Percentiles rank a stretch among this genome's conserved stretches.
Evolutionary conservation across 30 jellyfish, hydroid and myxozoan genomes (phyloP).

Genomic region (Clytia hemisphaerica): DNA sequence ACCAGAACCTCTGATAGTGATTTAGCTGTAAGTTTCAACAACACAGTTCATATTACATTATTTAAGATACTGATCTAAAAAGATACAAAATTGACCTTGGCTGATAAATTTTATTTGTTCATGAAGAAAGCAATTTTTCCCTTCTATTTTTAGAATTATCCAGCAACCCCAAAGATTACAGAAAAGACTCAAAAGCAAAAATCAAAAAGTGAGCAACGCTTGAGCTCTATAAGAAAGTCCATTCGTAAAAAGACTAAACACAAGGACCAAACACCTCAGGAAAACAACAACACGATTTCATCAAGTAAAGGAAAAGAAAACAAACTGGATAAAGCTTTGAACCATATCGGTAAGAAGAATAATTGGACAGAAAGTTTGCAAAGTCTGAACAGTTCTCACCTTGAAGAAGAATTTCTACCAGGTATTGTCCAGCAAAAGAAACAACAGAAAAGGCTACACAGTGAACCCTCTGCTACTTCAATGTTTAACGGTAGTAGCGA

Average conservation of each 20-base stretch:
- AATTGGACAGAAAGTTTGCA: conserved; percentile 31
- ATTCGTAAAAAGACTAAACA: conserved; percentile 37
- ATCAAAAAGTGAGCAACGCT: conserved; percentile 51
- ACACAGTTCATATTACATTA: too few species aligned
- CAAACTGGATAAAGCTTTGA: background rate
- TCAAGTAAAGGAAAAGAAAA: conserved; percentile 18
- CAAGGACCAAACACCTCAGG: conserved; percentile 1
- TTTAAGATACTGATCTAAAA: too few species aligned
- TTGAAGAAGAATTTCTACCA: conserved; percentile 26
- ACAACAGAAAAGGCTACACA: conserved; percentile 15
- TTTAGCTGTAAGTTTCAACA: too few species aligned
- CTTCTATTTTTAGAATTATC: too few species aligned
- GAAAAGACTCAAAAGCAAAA: background rate
- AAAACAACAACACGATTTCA: too few species aligned
- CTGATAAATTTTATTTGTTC: too few species aligned
- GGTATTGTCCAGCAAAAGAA: conserved; percentile 23
- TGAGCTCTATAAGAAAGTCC: conserved; percentile 59
- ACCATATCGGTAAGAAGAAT: conserved; percentile 1
- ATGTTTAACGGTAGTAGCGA: too few species aligned
- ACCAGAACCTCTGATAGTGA: too few species aligned
- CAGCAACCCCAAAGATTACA: background rate
- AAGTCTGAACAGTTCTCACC: conserved; percentile 16
- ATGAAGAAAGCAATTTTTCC: too few species aligned
- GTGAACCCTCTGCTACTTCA: background rate
- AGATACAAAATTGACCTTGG: too few species aligned